phyloP scores from a whole-genome alignment of 2,797 vertebrate genomes.

The Fundulus diaphanus region DNA sequence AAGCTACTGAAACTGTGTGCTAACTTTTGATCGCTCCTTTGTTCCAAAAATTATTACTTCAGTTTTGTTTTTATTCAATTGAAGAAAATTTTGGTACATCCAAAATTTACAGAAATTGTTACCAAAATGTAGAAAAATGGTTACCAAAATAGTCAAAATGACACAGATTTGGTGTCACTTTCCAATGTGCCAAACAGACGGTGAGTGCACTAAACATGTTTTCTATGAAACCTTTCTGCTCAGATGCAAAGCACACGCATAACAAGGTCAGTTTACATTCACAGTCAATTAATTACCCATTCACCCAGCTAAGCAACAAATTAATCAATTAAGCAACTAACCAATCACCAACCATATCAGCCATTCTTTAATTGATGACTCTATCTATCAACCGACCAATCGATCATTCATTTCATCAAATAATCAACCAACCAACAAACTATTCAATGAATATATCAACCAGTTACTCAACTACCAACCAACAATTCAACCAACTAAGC shows the following conservation, averaged over 20 bases:
- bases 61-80: too few relatives aligned
- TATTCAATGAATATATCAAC: not conserved
- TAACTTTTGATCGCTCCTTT: too few relatives aligned
- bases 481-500: not conserved
- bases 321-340: not conserved
- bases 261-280: not conserved
- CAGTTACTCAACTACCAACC: not conserved
- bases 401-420: not conserved
- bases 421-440: not conserved
- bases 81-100: too few relatives aligned
- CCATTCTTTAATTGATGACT: too few relatives aligned
- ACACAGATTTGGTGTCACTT: conserved; percentile 58
- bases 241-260: not conserved
- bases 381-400: not conserved
- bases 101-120: too few relatives aligned
- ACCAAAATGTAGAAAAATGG: too few relatives aligned
- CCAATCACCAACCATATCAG: not conserved
- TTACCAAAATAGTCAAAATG: too few relatives aligned
- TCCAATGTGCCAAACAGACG: conserved; percentile 33
- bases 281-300: not conserved
- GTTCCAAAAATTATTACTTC: too few relatives aligned
- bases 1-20: too few relatives aligned
- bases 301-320: not conserved
- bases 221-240: conserved; percentile 21
- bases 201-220: conserved; percentile 41